These are phyloP conservation scores for Jaculus jaculus DNA, from an alignment of 2,113 vertebrate genomes.

Conservation along the genomic window DNA sequence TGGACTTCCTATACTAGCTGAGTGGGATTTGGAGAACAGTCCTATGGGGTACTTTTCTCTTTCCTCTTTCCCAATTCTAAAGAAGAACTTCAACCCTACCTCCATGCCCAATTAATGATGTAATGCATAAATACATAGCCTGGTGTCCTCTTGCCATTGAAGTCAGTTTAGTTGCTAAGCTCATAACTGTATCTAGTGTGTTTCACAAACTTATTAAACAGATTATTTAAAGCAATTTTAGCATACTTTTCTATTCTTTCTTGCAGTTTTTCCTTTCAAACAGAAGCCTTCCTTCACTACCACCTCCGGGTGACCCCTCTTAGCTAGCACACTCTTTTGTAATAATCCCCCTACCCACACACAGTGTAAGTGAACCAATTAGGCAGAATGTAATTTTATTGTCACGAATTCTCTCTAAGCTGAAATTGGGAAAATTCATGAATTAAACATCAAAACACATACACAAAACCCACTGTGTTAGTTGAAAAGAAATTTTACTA, in stretches of 20 bases:
- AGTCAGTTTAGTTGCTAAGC: background rate
- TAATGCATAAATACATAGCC: constrained; percentile 3
- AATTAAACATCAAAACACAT: constrained; percentile 65
- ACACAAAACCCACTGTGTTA: constrained; percentile 38
- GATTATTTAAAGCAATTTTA: constrained; percentile 31
- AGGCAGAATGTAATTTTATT: constrained; percentile 59
- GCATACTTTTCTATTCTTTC: background rate
- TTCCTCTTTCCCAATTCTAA: background rate
- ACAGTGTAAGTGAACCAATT: background rate
- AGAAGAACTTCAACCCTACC: background rate
- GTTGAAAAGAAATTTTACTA: constrained; percentile 48
- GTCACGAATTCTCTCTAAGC: constrained; percentile 1
- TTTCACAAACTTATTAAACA: constrained; percentile 20
- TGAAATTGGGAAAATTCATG: constrained; percentile 54
- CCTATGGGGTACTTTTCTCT: background rate
- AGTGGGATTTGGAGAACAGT: background rate
- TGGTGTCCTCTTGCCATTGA: background rate
- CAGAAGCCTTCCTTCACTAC: background rate
- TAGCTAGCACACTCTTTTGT: constrained; percentile 20
- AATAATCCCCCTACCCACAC: constrained; percentile 7
- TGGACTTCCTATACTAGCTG: background rate
- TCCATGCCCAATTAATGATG: background rate
- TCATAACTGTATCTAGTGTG: constrained; percentile 1
- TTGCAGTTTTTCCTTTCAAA: background rate
- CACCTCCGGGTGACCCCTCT: constrained; percentile 19